These are phyloP conservation scores for Ostrea edulis DNA, from an alignment of 1,140 invertebrate species.

Conservation along the genomic window DNA sequence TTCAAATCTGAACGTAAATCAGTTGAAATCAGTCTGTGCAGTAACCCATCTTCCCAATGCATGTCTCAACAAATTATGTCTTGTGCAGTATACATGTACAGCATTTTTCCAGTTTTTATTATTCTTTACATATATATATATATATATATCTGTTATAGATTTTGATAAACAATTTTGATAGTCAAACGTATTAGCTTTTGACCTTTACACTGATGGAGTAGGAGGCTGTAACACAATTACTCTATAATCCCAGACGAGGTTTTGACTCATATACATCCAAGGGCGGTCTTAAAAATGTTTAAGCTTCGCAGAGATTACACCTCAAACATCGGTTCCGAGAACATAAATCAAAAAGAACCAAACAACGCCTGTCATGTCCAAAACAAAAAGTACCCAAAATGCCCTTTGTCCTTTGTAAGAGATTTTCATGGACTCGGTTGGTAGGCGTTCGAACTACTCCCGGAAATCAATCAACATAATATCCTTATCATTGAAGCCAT, in stretches of 20 bases:
- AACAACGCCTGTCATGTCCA: not conserved
- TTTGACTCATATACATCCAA: not conserved
- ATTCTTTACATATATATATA: too few species aligned
- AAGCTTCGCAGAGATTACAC: not conserved
- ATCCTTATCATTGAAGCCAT: not conserved
- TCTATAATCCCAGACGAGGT: not conserved
- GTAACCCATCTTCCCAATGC: too few species aligned
- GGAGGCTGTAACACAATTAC: not conserved
- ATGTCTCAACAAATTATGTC: too few species aligned
- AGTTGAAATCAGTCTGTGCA: too few species aligned
- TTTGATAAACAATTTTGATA: not conserved
- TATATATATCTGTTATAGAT: not conserved
- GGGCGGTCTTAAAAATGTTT: not conserved
- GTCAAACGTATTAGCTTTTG: not conserved
- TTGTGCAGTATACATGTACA: too few species aligned
- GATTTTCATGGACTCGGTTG: not conserved
- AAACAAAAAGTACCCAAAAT: not conserved
- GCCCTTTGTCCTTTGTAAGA: not conserved
- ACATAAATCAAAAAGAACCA: slow-evolving; percentile 17
- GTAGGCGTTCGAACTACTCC: slow-evolving; percentile 10
- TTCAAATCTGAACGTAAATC: too few species aligned
- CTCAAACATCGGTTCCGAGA: not conserved
- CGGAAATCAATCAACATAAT: slow-evolving; percentile 25
- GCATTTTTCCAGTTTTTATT: too few species aligned
- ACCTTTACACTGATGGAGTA: not conserved